A percentile compares a stretch with the other conserved stretches of the same genome.
Conservation (phyloP, 2,888 invertebrate species). For the Synanthedon andrenaeformis region DNA sequence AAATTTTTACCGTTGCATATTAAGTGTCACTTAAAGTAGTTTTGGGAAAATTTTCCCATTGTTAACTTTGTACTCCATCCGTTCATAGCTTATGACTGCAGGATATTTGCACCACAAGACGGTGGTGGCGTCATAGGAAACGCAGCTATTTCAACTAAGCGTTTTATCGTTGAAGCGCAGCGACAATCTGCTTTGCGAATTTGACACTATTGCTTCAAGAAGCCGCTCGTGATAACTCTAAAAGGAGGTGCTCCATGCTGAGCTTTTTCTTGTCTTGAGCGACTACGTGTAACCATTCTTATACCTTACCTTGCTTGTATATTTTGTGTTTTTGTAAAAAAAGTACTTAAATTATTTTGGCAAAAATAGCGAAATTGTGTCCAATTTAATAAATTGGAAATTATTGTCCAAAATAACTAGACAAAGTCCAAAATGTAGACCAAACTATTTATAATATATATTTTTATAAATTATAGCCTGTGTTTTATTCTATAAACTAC, state of each 20-base stretch:
- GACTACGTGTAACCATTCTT: neutral
- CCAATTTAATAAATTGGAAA: too few species aligned
- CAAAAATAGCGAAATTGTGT: too few species aligned
- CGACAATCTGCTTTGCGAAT: conserved; percentile 22
- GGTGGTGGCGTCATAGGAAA: conserved; percentile 4
- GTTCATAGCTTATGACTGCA: neutral
- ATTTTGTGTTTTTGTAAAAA: neutral
- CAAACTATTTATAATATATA: too few species aligned
- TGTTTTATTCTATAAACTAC: too few species aligned
- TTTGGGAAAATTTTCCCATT: too few species aligned
- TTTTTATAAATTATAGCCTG: too few species aligned
- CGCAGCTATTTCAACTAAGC: conserved; percentile 51
- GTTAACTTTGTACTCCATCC: neutral
- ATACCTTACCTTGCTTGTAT: neutral
- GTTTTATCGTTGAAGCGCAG: conserved; percentile 56
- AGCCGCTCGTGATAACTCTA: neutral
- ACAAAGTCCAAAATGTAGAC: too few species aligned
- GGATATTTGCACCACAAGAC: neutral
- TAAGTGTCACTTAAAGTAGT: too few species aligned
- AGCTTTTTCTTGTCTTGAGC: neutral
- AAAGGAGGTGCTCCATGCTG: neutral
- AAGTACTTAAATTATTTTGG: too few species aligned
- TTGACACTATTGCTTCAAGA: conserved; percentile 15
- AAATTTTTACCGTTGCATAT: too few species aligned
- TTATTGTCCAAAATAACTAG: too few species aligned